Percentiles rank a stretch among this genome's conserved stretches.
Conservation (phyloP, 1,140 invertebrate genomes). For the Heliothis virescens region DNA sequence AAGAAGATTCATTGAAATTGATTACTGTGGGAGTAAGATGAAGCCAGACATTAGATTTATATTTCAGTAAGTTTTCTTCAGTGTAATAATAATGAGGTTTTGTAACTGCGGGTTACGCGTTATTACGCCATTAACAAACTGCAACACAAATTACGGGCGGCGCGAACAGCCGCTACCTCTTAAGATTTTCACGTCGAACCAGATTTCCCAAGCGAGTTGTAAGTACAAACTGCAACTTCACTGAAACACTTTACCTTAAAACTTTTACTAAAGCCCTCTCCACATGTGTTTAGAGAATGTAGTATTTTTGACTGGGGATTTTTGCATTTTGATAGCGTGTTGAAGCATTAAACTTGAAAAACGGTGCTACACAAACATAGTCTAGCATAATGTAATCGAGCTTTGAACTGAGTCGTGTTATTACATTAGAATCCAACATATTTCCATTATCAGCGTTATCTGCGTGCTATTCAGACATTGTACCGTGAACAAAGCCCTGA, state of each 20-base stretch:
- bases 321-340: neutral
- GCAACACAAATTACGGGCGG: constrained; percentile 12
- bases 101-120: neutral
- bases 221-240: neutral
- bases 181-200: constrained; percentile 5
- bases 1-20: no score
- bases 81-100: constrained; percentile 6
- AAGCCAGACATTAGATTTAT: neutral
- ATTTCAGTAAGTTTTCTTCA: neutral
- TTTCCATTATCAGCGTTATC: neutral
- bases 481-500: constrained; percentile 13
- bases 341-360: neutral
- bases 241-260: neutral
- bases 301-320: no score
- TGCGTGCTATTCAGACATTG: constrained; percentile 1
- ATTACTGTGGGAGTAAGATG: no score
- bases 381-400: neutral
- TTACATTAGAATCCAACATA: neutral
- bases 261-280: neutral
- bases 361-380: no score
- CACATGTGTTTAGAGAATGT: neutral
- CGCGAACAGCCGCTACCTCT: neutral
- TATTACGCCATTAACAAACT: constrained; percentile 19
- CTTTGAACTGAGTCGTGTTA: neutral
- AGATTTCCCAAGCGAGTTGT: constrained; percentile 28